Conservation (phyloP, 2,888 invertebrate species). For the Habroteleia sp. region DNA sequence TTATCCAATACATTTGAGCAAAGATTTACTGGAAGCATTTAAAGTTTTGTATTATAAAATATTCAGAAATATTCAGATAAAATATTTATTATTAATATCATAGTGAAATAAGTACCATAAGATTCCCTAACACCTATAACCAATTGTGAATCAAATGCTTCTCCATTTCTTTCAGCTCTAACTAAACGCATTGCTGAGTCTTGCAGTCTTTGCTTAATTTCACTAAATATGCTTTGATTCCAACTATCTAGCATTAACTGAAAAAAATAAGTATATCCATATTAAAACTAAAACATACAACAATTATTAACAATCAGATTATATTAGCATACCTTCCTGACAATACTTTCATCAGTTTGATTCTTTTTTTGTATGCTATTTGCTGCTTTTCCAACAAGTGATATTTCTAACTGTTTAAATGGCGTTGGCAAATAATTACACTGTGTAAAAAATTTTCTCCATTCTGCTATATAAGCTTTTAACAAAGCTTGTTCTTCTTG, state of each 20-base stretch:
- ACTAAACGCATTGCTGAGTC: slow-evolving; percentile 99
- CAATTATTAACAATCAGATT: no score
- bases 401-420: slow-evolving; percentile 94
- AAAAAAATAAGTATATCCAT: no score
- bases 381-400: slow-evolving; percentile 87
- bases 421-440: slow-evolving; percentile 98
- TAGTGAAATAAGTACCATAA: slow-evolving; percentile 90
- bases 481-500: slow-evolving; percentile 97
- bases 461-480: slow-evolving; percentile 98
- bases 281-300: no score
- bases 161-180: slow-evolving; percentile 97
- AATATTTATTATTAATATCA: no score
- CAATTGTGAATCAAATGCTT: slow-evolving; percentile 97
- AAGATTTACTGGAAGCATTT: slow-evolving; percentile 90
- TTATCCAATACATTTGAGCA: slow-evolving; percentile 96
- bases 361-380: slow-evolving; percentile 76
- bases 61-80: no score
- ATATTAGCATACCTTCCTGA: slow-evolving; percentile 89
- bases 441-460: slow-evolving; percentile 99
- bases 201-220: slow-evolving; percentile 95
- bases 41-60: slow-evolving; percentile 10
- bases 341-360: slow-evolving; percentile 92
- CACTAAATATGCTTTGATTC: slow-evolving; percentile 98
- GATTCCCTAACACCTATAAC: slow-evolving; percentile 99
- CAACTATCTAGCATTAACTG: slow-evolving; percentile 99